Base-by-base conservation (phyloP, 2,888 invertebrate species). In the Diplolepis rosae region DNA sequence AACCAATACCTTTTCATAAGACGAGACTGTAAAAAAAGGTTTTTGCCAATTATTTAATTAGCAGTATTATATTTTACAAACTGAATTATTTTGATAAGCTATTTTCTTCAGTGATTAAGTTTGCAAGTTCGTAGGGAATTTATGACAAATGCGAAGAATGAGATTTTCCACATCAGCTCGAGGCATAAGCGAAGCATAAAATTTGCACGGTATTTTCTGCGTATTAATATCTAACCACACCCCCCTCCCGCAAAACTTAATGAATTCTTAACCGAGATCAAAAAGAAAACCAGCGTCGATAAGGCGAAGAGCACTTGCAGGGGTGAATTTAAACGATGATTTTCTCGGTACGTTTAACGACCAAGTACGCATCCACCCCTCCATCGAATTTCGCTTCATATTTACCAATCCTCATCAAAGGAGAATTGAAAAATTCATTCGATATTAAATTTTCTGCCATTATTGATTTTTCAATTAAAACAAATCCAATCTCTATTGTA, bases 251-350 rank as follows among this genome's bases (percentile, higher is more conserved):
- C 85, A 83, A 81, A 86, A 88, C 88, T 87, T 88, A 88, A 88
- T 88, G 88, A 88, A 88, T 88, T 88, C 88, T 87, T 88, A 87
- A 86, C 85, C 83, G 82, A 87, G 88, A 88, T 88, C 87, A 87
- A 88, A 88, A 86, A 85, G 86, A 86, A 85, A 81, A 28, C 67
- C 70, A 69, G 69, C 76, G 76, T 77, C 81, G 77, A 79, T 79
- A 78, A 74, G 78, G 73, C 74, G 72, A 48, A 66, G 48, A 48
- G 66, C 50, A 66, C 32, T 66, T 66, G 27, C 28, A 56, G 32
- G 71, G 72, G 74, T 74, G 73, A 73, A 76, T 69, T 74, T 69
- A 74, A 84, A 85, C 83, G 81, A 83, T 84, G 83, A 86, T 86
- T 85, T 85, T 83, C 81, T 80, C 72, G 83, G 81, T 82, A 84